Evolutionary conservation across 2,888 invertebrate genomes (phyloP).

Genomic region (Hydroisotoma schaefferi): DNA sequence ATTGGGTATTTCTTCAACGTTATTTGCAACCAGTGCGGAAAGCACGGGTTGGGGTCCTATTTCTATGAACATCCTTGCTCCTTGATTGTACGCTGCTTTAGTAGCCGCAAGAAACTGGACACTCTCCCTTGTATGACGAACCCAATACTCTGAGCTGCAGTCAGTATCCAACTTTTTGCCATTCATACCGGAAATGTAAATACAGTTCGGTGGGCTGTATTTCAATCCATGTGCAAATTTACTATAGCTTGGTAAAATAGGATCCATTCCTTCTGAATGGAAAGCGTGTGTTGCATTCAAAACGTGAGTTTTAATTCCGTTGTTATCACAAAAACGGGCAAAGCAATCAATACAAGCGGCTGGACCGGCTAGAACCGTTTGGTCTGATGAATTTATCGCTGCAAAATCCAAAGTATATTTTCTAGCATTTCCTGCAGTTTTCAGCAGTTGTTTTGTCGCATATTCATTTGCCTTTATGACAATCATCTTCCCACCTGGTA

Average conservation of each 20-base stretch:
- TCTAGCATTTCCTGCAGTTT: background rate
- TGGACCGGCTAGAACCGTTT: background rate
- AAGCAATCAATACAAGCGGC: background rate
- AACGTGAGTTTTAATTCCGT: background rate
- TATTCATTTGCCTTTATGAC: background rate
- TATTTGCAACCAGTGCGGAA: background rate
- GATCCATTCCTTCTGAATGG: slow-evolving; percentile 12
- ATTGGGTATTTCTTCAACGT: background rate
- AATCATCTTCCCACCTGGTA: slow-evolving; percentile 9
- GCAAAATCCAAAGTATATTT: slow-evolving; percentile 4
- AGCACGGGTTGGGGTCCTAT: slow-evolving; percentile 18
- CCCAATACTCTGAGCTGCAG: slow-evolving; percentile 4
- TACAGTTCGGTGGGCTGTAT: slow-evolving; percentile 2
- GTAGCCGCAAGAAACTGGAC: slow-evolving; percentile 5
- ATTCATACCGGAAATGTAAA: slow-evolving; percentile 32
- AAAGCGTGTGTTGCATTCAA: slow-evolving; percentile 8
- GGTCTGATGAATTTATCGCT: slow-evolving; percentile 6
- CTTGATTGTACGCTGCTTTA: background rate
- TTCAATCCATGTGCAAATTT: slow-evolving; percentile 8
- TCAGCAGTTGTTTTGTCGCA: background rate
- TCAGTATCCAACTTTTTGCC: slow-evolving; percentile 1
- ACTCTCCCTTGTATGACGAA: background rate
- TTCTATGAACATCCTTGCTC: slow-evolving; percentile 8
- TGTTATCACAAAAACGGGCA: background rate
- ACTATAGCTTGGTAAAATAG: slow-evolving; percentile 10